Conservation (phyloP, 2,797 vertebrate genomes). For the Tinamus major region DNA sequence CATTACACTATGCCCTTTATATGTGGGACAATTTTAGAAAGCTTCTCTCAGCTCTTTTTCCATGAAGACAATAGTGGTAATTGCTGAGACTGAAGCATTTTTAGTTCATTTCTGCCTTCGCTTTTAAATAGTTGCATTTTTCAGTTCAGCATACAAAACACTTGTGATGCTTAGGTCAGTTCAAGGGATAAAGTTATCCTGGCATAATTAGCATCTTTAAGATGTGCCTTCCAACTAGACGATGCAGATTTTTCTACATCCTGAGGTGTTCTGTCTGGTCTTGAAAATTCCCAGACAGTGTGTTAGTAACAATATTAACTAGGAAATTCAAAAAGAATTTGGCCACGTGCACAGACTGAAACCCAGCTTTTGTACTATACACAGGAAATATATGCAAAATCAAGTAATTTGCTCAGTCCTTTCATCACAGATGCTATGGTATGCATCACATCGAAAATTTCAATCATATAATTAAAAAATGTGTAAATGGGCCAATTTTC, state of each 20-base stretch:
- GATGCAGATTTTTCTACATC: conserved; percentile 36
- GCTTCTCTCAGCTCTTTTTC: conserved; percentile 66
- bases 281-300: conserved; percentile 39
- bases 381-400: neutral
- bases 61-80: conserved; percentile 63
- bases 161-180: conserved; percentile 71
- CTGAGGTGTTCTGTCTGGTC: conserved; percentile 25
- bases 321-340: conserved; percentile 1
- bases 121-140: conserved; percentile 66
- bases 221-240: conserved; percentile 47
- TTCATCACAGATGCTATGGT: neutral
- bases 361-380: neutral
- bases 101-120: conserved; percentile 51
- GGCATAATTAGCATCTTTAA: conserved; percentile 64
- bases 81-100: conserved; percentile 64
- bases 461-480: neutral
- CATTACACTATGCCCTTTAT: conserved; percentile 44
- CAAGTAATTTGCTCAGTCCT: neutral
- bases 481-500: neutral
- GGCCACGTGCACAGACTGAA: neutral
- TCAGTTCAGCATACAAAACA: conserved; percentile 63
- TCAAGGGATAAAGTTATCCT: conserved; percentile 66
- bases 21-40: conserved; percentile 68
- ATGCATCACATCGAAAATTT: neutral
- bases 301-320: neutral